These are phyloP conservation scores for Stegana nigrithorax DNA, from an alignment of 2,888 invertebrate species.

Conservation along the genomic window DNA sequence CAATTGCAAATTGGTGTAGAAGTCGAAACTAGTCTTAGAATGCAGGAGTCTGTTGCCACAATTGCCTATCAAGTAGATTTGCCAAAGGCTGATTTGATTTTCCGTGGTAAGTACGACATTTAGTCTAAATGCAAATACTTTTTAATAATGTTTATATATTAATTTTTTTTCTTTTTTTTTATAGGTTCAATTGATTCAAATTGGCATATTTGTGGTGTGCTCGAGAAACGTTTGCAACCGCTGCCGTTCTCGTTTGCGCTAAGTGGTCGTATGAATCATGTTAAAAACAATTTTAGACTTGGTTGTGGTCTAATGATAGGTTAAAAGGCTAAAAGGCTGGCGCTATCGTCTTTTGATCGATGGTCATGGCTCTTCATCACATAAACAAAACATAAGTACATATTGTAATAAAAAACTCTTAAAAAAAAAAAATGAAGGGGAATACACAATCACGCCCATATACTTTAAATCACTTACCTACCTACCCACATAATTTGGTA, in stretches of 20 bases:
- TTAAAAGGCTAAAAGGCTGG: conserved; percentile 69
- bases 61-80: conserved; percentile 95
- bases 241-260: conserved; percentile 94
- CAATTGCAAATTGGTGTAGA: conserved; percentile 93
- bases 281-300: conserved; percentile 90
- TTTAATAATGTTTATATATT: background rate
- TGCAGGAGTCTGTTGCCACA: conserved; percentile 91
- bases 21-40: conserved; percentile 89
- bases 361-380: too few species aligned
- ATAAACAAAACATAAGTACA: too few species aligned
- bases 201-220: conserved; percentile 91
- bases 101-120: conserved; percentile 78
- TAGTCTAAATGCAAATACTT: background rate
- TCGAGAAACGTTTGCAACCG: conserved; percentile 94
- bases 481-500: too few species aligned
- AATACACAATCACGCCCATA: too few species aligned
- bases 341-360: too few species aligned
- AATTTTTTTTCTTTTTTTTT: conserved; percentile 47
- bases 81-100: conserved; percentile 93
- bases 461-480: too few species aligned
- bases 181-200: conserved; percentile 91
- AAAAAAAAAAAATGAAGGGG: too few species aligned
- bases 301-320: conserved; percentile 96
- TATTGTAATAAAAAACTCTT: too few species aligned
- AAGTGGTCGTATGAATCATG: conserved; percentile 92